phyloP scores from a whole-genome alignment of 2,797 vertebrate genomes.

The Urocyon cinereoargenteus region DNA sequence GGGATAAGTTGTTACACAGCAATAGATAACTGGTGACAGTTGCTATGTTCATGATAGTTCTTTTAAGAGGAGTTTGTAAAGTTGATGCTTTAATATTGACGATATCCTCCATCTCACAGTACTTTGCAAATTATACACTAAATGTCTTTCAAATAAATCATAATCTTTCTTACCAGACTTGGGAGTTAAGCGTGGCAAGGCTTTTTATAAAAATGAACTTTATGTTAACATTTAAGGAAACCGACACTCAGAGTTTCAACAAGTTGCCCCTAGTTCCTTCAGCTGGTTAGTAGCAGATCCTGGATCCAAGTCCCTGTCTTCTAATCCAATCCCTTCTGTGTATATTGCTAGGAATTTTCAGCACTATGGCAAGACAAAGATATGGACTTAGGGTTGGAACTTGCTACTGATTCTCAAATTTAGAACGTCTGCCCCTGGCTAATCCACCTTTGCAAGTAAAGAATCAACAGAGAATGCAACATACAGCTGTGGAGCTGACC shows the following conservation, averaged over 20 bases:
- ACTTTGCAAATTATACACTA: neutral
- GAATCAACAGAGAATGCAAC: neutral
- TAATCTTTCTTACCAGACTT: constrained; percentile 27
- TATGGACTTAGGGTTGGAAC: neutral
- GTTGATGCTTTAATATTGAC: neutral
- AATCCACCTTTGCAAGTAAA: constrained; percentile 16
- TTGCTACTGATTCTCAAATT: neutral
- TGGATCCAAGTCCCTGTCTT: neutral
- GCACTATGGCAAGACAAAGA: neutral
- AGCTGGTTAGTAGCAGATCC: neutral
- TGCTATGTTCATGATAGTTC: neutral
- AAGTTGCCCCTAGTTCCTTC: neutral
- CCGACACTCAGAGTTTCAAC: neutral
- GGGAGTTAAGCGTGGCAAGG: neutral
- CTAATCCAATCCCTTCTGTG: neutral
- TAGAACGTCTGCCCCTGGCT: neutral
- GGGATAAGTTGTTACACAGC: neutral
- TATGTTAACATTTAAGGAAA: constrained; percentile 27
- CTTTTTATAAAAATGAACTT: neutral
- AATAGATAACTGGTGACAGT: neutral
- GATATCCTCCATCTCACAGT: neutral
- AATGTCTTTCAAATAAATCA: constrained; percentile 18
- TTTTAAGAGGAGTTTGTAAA: neutral
- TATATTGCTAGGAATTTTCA: neutral
- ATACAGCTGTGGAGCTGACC: neutral